Evolutionary conservation across 2,797 vertebrate genomes (phyloP), one percentile per base, ranked within the genome.

Genomic region (Scolopax bukidnonensis): DNA sequence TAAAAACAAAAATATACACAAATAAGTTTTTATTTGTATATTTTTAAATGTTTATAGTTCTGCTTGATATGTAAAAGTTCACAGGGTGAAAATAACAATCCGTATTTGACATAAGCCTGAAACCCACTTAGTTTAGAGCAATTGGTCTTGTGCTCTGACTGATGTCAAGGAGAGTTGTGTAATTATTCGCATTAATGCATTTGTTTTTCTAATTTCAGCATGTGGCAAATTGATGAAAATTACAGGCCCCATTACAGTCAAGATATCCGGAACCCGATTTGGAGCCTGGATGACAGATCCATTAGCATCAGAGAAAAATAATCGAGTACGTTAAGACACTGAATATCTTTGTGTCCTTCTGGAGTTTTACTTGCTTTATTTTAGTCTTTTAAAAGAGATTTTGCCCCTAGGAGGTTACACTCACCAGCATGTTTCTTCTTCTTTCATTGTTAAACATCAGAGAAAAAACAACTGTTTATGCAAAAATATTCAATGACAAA

Each of bases 161-260:
- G 40, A 67, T 33, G 10, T 63, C 70, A 87, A 81, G 43, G 56
- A 87, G 30, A 90, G 11, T 32, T 89, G 47, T 75, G 36, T 74
- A 91, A 65, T 81, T 85, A 60, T 40, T 93, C 76, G 32, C 20
- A 53, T 56, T 96, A 95, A 91, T 41, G 56, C 59, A 12, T 96
- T 97, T 96, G 60, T 97, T 98, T 98, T 95, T 98, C 96, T 98
- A 73, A 98, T 99, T 99, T 97, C 98, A 99, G 99, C 99, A 16
- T 99, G 99, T 95, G 99, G 99, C 41, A 99, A 99, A 98, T 85
- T 99, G 98, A 99, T 99, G 99, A 99, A 99, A 98, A 99, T 99
- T 98, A 99, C 98, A 94, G 99, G 99, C 95, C 99, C 99, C 50
- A 97, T 98, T 96, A 99, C 99, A 95, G 98, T 99, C 97, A 99